Evolutionary conservation across 2,113 vertebrate genomes (phyloP).

Genomic region (Edolisoma coerulescens): DNA sequence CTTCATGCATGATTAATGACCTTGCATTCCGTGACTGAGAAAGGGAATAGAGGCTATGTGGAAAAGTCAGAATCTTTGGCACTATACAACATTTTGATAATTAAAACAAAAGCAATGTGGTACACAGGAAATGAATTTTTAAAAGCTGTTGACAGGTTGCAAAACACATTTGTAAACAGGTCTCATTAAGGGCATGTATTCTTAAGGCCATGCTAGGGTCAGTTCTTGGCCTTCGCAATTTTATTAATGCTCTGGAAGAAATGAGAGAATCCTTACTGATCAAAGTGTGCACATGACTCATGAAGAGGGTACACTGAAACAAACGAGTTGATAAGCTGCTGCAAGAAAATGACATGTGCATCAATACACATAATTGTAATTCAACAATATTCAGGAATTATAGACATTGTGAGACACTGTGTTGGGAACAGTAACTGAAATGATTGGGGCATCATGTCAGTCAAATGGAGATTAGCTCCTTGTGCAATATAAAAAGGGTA

Average conservation of each 20-base stretch:
- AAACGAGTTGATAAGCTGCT: not conserved
- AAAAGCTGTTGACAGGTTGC: not conserved
- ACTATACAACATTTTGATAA: not conserved
- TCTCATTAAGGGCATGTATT: not conserved
- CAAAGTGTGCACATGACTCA: not conserved
- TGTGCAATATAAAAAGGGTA: not conserved
- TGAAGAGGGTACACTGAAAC: not conserved
- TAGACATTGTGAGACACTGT: not conserved
- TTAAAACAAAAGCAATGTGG: not conserved
- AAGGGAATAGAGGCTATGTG: not conserved
- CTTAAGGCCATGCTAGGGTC: not conserved
- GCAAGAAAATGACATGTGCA: not conserved
- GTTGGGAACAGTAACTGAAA: not conserved
- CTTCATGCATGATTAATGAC: not conserved
- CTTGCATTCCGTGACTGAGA: not conserved
- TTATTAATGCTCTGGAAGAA: not conserved
- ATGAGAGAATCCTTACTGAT: not conserved
- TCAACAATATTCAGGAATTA: constrained; percentile 5
- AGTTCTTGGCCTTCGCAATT: not conserved
- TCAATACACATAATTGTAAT: constrained; percentile 8
- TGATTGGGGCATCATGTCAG: not conserved
- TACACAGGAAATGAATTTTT: not conserved
- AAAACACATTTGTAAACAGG: not conserved
- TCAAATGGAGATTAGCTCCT: not conserved
- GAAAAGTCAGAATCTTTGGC: not conserved